phyloP scores from a whole-genome alignment of 2,113 vertebrate species.

The Thomomys bottae region DNA sequence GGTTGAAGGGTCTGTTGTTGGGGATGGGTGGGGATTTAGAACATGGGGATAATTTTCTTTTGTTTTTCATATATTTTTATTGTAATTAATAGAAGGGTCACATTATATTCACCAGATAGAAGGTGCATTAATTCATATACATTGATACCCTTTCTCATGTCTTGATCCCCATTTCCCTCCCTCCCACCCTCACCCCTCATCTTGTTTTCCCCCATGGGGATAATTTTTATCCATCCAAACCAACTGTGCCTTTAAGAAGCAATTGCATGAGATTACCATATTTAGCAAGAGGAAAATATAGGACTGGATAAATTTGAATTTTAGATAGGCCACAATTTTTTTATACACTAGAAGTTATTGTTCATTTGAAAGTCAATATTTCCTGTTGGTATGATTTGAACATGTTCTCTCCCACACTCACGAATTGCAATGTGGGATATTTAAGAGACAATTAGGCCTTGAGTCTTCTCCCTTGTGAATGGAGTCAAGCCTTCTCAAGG shows the following conservation, averaged over 20 bases:
- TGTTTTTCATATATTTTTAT: too few species aligned
- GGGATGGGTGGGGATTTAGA: background rate
- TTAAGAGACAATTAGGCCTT: background rate
- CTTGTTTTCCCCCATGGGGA: too few species aligned
- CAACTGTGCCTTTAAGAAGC: background rate
- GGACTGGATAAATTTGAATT: background rate
- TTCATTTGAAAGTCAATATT: slow-evolving; percentile 8
- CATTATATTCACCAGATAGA: too few species aligned
- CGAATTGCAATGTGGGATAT: background rate
- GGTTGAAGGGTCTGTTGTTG: background rate
- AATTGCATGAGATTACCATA: background rate
- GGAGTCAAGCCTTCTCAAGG: background rate
- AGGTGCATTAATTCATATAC: too few species aligned
- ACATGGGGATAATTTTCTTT: background rate
- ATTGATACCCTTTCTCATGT: too few species aligned
- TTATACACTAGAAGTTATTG: background rate
- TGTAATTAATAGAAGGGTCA: too few species aligned
- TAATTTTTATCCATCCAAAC: background rate
- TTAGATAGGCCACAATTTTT: background rate
- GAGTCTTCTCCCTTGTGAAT: background rate
- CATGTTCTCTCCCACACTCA: background rate
- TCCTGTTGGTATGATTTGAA: background rate
- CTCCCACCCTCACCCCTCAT: too few species aligned
- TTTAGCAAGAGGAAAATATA: background rate
- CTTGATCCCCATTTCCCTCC: too few species aligned